Conservation (phyloP, 2,888 invertebrate species). For the Himalopsyche kuldschensis region DNA sequence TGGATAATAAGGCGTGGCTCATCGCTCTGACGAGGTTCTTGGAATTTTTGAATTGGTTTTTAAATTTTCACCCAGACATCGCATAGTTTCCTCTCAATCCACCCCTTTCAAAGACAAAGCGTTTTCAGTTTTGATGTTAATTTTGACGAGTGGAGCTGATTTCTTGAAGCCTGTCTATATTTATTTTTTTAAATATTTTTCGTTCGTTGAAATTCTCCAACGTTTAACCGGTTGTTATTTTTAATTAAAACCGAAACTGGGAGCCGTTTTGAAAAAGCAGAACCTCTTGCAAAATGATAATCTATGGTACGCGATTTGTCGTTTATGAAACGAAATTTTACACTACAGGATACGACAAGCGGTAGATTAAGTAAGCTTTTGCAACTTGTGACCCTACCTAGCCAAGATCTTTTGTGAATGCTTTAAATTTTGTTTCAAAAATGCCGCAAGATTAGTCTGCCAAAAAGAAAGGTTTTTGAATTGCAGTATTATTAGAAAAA, state of each 20-base stretch:
- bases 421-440: too few relatives aligned
- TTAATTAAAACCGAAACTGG: not conserved
- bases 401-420: too few relatives aligned
- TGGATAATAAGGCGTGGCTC: too few relatives aligned
- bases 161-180: not conserved
- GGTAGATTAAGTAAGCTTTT: not conserved
- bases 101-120: not conserved
- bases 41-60: too few relatives aligned
- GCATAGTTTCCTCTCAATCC: too few relatives aligned
- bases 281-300: not conserved
- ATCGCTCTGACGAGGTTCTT: too few relatives aligned
- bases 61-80: too few relatives aligned
- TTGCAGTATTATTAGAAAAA: too few relatives aligned
- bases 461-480: too few relatives aligned
- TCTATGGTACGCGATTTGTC: not conserved
- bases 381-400: too few relatives aligned
- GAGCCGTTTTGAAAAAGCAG: not conserved
- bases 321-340: not conserved
- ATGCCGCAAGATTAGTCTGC: too few relatives aligned
- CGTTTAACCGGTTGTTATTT: not conserved
- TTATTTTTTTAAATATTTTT: not conserved
- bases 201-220: not conserved
- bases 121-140: not conserved
- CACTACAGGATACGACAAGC: not conserved
- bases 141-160: not conserved